Conservation (phyloP, 2,888 invertebrate species). For the Eulithis prunata region DNA sequence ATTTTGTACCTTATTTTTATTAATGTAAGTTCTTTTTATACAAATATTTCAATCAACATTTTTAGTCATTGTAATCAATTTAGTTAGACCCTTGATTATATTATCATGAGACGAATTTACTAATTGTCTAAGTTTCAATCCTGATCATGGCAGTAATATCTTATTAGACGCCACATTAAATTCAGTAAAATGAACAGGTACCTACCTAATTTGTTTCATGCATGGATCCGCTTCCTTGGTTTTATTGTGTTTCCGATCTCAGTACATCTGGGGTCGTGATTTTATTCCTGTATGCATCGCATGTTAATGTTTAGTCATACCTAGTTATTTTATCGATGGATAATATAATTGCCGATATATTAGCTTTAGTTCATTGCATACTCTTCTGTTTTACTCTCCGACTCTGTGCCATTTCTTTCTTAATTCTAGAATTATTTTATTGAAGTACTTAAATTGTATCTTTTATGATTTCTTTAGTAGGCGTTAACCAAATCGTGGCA, state of each 20-base stretch:
- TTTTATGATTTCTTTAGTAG: slow-evolving; percentile 15
- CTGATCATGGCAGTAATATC: neutral
- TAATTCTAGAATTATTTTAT: slow-evolving; percentile 27
- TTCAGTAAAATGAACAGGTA: no score
- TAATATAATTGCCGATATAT: slow-evolving; percentile 28
- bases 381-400: slow-evolving; percentile 45
- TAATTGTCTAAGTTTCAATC: neutral
- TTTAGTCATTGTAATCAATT: neutral
- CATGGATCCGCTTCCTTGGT: neutral
- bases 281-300: neutral
- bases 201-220: no score
- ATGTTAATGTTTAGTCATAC: slow-evolving; percentile 16
- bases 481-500: slow-evolving; percentile 28
- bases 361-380: slow-evolving; percentile 29
- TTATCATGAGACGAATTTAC: slow-evolving; percentile 16
- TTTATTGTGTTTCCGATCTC: no score
- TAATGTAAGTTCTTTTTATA: slow-evolving; percentile 5
- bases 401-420: slow-evolving; percentile 34
- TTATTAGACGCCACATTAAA: neutral
- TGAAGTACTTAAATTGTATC: slow-evolving; percentile 35
- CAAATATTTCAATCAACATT: slow-evolving; percentile 6
- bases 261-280: no score
- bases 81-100: neutral
- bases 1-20: slow-evolving; percentile 1
- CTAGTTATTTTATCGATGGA: slow-evolving; percentile 39